Base-by-base conservation (phyloP, 2,113 vertebrate genomes). In the Falcunculus frontatus region DNA sequence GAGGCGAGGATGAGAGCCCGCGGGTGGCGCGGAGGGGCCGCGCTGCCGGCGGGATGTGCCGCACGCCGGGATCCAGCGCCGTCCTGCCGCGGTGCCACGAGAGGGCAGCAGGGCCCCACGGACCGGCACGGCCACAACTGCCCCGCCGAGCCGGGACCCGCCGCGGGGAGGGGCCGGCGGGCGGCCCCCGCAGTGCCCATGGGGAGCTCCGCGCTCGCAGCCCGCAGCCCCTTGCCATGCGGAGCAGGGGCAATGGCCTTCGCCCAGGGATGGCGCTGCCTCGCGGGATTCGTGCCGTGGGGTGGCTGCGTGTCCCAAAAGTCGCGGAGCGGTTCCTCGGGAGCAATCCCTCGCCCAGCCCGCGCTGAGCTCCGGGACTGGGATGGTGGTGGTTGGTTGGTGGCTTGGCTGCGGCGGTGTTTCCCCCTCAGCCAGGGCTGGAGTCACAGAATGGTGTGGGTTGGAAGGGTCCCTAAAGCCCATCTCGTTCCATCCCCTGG, bases 31-130 rank as follows among this genome's bases (percentile, higher is more conserved):
- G 1, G 59, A 29, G 63, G 29, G 35, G 21, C 39, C 39, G 39
- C 39, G 39, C 39, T 52, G 39, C 4, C 17, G 19, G 17, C 22
- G 9, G 13, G 53, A 6, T 11, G 44, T 50, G 3, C 44, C 4
- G 1, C 2, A 1, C 2, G 4, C 65, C 46, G 46, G 67, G 53
- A n/a, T 52, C 80, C 19, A n/a, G 96, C 95, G 94, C 95, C 82
- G 64, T 94, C 91, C 76, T 47, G 59, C 60, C 21, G 79, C 60
- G 29, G 6, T 13, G 83, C 63, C 98, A 95, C 97, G 97, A 98
- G 98, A 97, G 98, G 98, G 98, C 97, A 98, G 98, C 97, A 98
- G 93, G 86, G 46, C 95, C 88, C 81, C 90, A 81, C 85, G 78
- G 69, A 97, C 84, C 49, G 26, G 9, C 2, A 4, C 11, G 87